Base-by-base conservation (phyloP, 2,888 invertebrate genomes). In the Pammene fasciana region DNA sequence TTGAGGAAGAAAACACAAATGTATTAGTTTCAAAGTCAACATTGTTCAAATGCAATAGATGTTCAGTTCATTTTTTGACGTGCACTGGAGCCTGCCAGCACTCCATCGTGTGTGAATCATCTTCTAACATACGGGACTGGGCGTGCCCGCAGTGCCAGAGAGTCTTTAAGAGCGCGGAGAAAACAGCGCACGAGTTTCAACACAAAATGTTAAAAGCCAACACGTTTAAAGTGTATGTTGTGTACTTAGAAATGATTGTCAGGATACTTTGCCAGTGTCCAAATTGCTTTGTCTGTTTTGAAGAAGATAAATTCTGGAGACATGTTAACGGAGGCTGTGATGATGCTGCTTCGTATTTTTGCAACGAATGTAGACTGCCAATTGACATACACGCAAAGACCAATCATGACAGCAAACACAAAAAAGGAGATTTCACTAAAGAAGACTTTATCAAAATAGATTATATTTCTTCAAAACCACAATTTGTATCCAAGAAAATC, bases 1-100 rank as follows among this genome's bases (percentile, higher is more conserved):
- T 16, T 10, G 7, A 11, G 9, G 26, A 64, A 13, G 43, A 68
- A 1, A 52, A 34, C 0, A n/a, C 16, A 26, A 16, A 4, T 11
- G 14, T 73, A 0, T 50, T 76, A 0, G 73, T 84, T 9, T 81
- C 83, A 0, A 77, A 76, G 60, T 75, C 77, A 0, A 72, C 76
- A 0, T n/a, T 85, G 9, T 84, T 82, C 9, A 77, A 79, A 36
- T 85, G 85, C 46, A 52, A 74, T 0, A 72, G 75, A 0, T 86
- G 86, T 18, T 70, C 73, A 0, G 43, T 80, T 0, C 76, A 80
- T 13, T 84, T 84, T 5, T 10, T 81, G 0, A 79, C 76, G 0
- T 76, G 76, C 9, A 74, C 71, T 0, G 65, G 72, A 0, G 78
- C 79, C 0, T 13, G 71, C 0, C 68, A 75, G 0, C 82, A 83